Percentiles rank a stretch among this genome's conserved stretches.
Evolutionary conservation across 2,888 invertebrate species (phyloP).

Genomic region (Parapristionchus giblindavisi): DNA sequence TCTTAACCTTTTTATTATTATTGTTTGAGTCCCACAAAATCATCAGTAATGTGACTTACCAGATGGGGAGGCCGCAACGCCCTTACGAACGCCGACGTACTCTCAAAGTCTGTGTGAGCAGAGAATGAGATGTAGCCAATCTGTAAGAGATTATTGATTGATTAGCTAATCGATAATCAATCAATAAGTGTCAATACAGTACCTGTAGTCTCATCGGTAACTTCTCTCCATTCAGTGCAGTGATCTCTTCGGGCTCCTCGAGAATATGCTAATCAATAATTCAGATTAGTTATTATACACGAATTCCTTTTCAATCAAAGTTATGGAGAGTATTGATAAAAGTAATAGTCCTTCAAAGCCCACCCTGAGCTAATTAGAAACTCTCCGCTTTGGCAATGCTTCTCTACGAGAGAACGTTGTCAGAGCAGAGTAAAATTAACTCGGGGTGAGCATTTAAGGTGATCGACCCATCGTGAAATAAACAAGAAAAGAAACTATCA

Average conservation of each 20-base stretch:
- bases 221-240: constrained; percentile 92
- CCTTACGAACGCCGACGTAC: constrained; percentile 95
- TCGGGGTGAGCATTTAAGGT: too few species aligned
- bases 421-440: too few species aligned
- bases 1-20: too few species aligned
- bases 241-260: constrained; percentile 96
- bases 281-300: constrained; percentile 2
- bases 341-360: too few species aligned
- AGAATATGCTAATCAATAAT: constrained; percentile 78
- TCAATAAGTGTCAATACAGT: neutral
- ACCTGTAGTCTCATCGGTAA: constrained; percentile 78
- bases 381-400: too few species aligned
- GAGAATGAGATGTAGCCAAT: constrained; percentile 98
- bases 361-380: too few species aligned
- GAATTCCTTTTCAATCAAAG: neutral
- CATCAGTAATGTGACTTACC: constrained; percentile 74
- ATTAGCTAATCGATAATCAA: neutral
- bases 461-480: too few species aligned
- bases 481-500: too few species aligned
- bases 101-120: constrained; percentile 96
- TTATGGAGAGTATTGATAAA: neutral
- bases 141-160: neutral
- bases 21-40: neutral
- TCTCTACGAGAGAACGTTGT: too few species aligned
- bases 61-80: constrained; percentile 93